Evolutionary conservation across 2,888 invertebrate species (phyloP), one percentile per base, ranked within the genome.

Genomic region (Watsonalla binaria): DNA sequence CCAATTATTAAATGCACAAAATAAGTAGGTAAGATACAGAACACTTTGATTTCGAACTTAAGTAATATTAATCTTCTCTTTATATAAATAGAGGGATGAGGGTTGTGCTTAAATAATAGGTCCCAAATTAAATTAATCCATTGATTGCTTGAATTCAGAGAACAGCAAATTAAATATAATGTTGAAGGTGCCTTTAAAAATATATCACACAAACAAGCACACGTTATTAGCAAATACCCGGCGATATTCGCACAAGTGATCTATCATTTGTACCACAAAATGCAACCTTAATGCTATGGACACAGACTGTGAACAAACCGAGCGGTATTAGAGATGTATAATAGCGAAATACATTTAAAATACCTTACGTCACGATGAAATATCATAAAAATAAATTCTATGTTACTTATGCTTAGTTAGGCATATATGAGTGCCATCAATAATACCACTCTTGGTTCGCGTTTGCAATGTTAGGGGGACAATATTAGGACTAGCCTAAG

Each of bases 201-300:
- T 56, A 68, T 75, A 79, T 78, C 76, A 78, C 73, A 74, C 72
- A 70, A 72, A 73, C 69, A 78, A 77, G 74, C 78, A 78, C 76
- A 73, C 72, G 54, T 71, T 70, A 68, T 60, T 62, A 54, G 63
- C 67, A 65, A 69, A 66, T 72, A 68, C 66, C 65, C 54, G 50
- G 35, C 51, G 57, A 61, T 69, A 70, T 59, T 60, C 70, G 61
- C 60, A 56, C 64, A 66, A 68, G 70, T 69, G 68, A 65, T 59
- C 56, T 68, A 71, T 70, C 78, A 69, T 86, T 88, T 88, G 88
- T 88, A 88, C 88, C 84, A 73, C 73, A 78, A 84, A 86, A 86
- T 84, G 80, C 83, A 80, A 82, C 66, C 71, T 72, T 74, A 76
- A 62, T 54, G 55, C 65, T 79, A 82, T 73, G 78, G 77, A 79